These are phyloP conservation scores for Austrofundulus limnaeus DNA, from an alignment of 2,113 vertebrate species.

Conservation along the genomic window DNA sequence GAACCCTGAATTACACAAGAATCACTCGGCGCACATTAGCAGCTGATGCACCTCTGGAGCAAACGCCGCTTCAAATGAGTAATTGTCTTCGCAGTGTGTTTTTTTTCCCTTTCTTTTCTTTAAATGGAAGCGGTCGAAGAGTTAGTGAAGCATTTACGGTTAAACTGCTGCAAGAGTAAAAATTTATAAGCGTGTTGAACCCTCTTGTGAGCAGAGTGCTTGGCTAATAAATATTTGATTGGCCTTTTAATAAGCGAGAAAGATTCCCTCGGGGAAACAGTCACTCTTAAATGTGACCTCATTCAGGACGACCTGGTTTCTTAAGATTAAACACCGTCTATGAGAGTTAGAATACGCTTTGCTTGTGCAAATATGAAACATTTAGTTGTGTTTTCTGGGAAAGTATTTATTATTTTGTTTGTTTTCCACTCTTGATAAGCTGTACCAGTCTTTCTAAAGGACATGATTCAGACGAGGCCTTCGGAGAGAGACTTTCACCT, in stretches of 20 bases:
- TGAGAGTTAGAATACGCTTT: conserved; percentile 3
- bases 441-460: background rate
- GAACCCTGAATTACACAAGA: conserved; percentile 40
- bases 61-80: conserved; percentile 40
- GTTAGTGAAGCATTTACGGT: conserved; percentile 49
- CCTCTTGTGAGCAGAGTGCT: conserved; percentile 26
- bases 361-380: background rate
- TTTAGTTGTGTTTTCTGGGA: conserved; percentile 1
- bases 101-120: conserved; percentile 31
- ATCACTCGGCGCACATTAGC: conserved; percentile 44
- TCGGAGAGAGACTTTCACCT: conserved; percentile 18
- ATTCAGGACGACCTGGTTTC: conserved; percentile 23
- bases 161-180: conserved; percentile 22
- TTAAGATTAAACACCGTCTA: conserved; percentile 5
- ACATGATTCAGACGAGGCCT: conserved; percentile 20
- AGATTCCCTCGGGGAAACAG: conserved; percentile 34
- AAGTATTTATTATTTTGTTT: background rate
- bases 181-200: conserved; percentile 32
- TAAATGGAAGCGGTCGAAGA: conserved; percentile 34
- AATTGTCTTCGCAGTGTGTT: conserved; percentile 18
- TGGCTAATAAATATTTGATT: conserved; percentile 66
- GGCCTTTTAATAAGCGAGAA: conserved; percentile 65
- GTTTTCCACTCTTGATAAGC: conserved; percentile 5
- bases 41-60: conserved; percentile 31
- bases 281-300: conserved; percentile 29